Percentiles rank a stretch among this genome's conserved stretches.
Conservation (phyloP, 2,797 vertebrate genomes). For the Eulemur mongoz region DNA sequence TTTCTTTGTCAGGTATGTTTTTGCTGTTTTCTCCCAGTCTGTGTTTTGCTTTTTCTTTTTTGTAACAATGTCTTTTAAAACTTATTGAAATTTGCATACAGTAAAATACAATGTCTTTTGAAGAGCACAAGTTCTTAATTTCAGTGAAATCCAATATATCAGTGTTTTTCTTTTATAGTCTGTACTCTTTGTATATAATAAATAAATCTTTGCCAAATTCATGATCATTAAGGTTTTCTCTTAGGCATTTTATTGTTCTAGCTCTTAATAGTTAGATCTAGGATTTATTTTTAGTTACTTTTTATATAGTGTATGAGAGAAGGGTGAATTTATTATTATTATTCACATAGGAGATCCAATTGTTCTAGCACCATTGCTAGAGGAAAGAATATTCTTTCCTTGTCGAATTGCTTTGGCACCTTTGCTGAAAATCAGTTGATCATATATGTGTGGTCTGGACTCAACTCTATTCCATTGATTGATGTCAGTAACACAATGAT, state of each 20-base stretch:
- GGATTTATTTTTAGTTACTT: background rate
- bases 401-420: background rate
- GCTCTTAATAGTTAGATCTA: background rate
- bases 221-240: conserved; percentile 11
- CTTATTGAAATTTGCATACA: background rate
- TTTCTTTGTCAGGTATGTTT: conserved; percentile 11
- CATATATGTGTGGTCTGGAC: background rate
- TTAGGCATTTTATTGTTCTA: background rate
- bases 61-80: background rate
- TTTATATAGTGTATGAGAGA: background rate
- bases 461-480: background rate
- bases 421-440: background rate
- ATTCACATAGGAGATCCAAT: background rate
- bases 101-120: conserved; percentile 4
- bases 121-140: conserved; percentile 20
- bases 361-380: background rate
- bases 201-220: background rate
- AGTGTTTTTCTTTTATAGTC: background rate
- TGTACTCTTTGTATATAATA: conserved; percentile 9
- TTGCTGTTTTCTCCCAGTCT: background rate
- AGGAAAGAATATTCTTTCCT: background rate
- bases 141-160: background rate
- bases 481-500: background rate
- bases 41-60: background rate
- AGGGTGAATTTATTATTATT: background rate